Evolutionary conservation across 2,888 invertebrate species (phyloP).

Genomic region (Calliphora vomitoria): DNA sequence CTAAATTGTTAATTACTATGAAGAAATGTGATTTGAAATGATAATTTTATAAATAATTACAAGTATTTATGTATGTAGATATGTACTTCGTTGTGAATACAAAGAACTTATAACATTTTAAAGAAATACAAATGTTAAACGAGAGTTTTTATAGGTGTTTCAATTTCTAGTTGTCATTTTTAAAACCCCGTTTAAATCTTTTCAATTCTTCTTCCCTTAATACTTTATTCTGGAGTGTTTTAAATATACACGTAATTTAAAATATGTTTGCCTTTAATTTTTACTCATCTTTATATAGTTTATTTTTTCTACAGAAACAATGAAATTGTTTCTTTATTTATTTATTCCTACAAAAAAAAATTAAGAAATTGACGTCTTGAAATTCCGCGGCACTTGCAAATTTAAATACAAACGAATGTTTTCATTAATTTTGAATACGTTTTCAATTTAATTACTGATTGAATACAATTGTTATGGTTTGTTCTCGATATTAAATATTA

Average conservation of each 20-base stretch:
- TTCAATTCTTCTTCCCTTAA: background rate
- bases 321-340: conserved; percentile 33
- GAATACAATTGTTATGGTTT: conserved; percentile 50
- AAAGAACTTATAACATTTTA: too few relatives aligned
- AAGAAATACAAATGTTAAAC: too few relatives aligned
- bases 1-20: conserved; percentile 5
- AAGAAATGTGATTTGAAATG: background rate
- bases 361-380: conserved; percentile 32
- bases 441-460: conserved; percentile 46
- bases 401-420: conserved; percentile 31
- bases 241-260: background rate
- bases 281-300: conserved; percentile 31
- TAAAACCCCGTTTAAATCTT: background rate
- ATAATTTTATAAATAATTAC: conserved; percentile 13
- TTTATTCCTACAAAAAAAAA: conserved; percentile 20
- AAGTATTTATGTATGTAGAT: background rate
- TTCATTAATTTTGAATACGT: conserved; percentile 33
- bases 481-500: background rate
- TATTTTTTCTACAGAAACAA: conserved; percentile 14
- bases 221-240: background rate
- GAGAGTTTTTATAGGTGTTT: too few relatives aligned
- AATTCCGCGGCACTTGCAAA: conserved; percentile 34
- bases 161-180: too few relatives aligned
- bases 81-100: background rate
- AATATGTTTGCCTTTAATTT: background rate